Evolutionary conservation across 2,888 invertebrate species (phyloP).

Genomic region (Acronicta leporina): DNA sequence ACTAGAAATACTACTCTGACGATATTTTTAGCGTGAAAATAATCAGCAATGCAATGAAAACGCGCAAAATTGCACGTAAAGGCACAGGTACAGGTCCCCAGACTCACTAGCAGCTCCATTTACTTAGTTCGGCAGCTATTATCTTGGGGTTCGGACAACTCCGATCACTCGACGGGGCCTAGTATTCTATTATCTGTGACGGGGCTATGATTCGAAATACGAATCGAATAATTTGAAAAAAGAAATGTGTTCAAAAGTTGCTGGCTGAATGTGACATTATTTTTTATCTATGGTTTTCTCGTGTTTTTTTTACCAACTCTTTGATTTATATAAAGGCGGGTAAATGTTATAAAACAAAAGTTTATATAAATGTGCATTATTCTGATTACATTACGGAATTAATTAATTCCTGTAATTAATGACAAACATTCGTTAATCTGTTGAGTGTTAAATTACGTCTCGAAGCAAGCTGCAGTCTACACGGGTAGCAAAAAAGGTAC

Average conservation of each 20-base stretch:
- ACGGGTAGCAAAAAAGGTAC: conserved; percentile 11
- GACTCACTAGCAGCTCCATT: conserved; percentile 53
- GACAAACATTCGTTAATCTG: neutral
- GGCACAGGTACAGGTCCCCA: conserved; percentile 37
- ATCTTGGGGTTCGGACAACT: conserved; percentile 65
- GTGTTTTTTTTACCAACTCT: neutral
- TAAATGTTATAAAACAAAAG: too few species aligned
- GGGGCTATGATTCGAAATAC: conserved; percentile 8
- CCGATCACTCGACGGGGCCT: conserved; percentile 33
- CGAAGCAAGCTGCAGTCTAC: neutral
- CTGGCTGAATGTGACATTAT: conserved; percentile 10
- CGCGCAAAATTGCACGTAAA: conserved; percentile 50
- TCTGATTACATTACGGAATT: too few species aligned
- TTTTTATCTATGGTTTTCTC: conserved; percentile 9
- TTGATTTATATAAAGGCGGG: conserved; percentile 4
- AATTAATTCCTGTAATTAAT: neutral
- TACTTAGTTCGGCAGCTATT: conserved; percentile 72
- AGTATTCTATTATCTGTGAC: too few species aligned
- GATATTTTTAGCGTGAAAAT: neutral
- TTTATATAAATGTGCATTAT: too few species aligned
- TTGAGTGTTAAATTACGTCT: conserved; percentile 3
- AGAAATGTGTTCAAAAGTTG: neutral
- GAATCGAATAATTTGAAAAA: conserved; percentile 6
- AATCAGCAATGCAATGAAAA: conserved; percentile 59
- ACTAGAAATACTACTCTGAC: neutral